Base-by-base conservation (phyloP, 1,140 invertebrate species). In the Sitodiplosis mosellana region DNA sequence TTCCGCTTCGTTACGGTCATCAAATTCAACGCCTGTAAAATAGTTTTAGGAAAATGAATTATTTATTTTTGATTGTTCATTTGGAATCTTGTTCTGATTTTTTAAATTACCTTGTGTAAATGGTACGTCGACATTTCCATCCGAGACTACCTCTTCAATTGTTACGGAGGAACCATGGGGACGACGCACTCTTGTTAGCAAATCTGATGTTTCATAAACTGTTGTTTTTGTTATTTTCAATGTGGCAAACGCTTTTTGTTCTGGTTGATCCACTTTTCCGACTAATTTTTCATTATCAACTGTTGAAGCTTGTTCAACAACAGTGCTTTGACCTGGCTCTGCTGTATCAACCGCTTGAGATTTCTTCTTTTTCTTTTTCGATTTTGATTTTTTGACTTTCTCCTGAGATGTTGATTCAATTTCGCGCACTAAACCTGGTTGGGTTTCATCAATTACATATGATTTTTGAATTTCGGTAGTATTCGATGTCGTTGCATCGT, bases 141-240 rank as follows among this genome's bases (percentile, higher is more conserved):
- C 27, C 1, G 64, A 67, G 6, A 58, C 52, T 0, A 70, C 63
- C 54, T 71, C 68, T 55, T 70, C 68, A 45, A 71, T 71, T 19
- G 67, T 68, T 8, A 71, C 66, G 10, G 64, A 59, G 2, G 62
- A 55, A 1, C 56, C 61, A 10, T 27, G 4, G 41, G 18, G 18
- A 18, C 11, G n/a, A 19, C 20, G 11, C 5, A 43, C 18, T 43
- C 18, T 43, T 18, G 20, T 18, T n/a, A 18, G 18, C 18, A 18
- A 10, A 20, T 43, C 20, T 43, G 41, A 43, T 18, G n/a, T 57
- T 19, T 63, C 58, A 37, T 54, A 58, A 15, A 61, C 56, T 2
- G 59, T 61, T 3, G 61, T 61, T 47, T 57, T 61, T 1, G 61
- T 63, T 22, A 63, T 63, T 33, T 61, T 54, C 19, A 63, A 33